Base-by-base conservation (phyloP, 2,888 invertebrate species). In the Hermaeophaga mercurialis region DNA sequence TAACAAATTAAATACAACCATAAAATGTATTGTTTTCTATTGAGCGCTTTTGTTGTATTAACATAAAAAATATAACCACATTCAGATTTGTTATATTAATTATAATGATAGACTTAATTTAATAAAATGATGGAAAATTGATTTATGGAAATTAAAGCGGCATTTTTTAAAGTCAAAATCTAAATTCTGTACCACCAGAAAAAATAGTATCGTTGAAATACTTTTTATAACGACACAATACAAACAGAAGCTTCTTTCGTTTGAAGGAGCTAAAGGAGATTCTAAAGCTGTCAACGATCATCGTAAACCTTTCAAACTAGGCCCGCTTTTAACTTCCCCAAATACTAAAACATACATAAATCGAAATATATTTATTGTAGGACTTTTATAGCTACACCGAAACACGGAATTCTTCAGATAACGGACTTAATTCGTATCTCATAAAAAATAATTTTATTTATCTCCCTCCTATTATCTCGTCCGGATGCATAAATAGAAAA, bases 221-320 rank as follows among this genome's bases (percentile, higher is more conserved):
- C 38, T 49, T 49, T 56, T 39, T 65, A 61, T 48, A 62, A 63
- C 62, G 62, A 63, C 64, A 66, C 70, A 69, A 70, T 73, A 68
- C 68, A 69, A 71, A 67, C 50, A 50, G 43, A 41, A 41, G 49
- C 49, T 66, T 64, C 26, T 63, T 67, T 69, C 68, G 68, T 70
- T 66, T 69, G 71, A 69, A 66, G 72, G 72, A 73, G 43, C 22
- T 68, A 67, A 70, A 68, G 66, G 67, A 69, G 72, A 69, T 71
- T 69, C 75, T 78, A 77, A 77, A 78, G 67, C 78, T 78, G 77
- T 78, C 78, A 78, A 70, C 76, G 69, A 68, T 65, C 73, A 74
- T 75, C 77, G 78, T 78, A 78, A 78, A 78, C 68, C 77, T 78
- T 77, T 78, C 78, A 77, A 65, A 71, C 63, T 62, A 63, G 67